Conservation (phyloP, 2,888 invertebrate species). For the Microdon myrmicae region DNA sequence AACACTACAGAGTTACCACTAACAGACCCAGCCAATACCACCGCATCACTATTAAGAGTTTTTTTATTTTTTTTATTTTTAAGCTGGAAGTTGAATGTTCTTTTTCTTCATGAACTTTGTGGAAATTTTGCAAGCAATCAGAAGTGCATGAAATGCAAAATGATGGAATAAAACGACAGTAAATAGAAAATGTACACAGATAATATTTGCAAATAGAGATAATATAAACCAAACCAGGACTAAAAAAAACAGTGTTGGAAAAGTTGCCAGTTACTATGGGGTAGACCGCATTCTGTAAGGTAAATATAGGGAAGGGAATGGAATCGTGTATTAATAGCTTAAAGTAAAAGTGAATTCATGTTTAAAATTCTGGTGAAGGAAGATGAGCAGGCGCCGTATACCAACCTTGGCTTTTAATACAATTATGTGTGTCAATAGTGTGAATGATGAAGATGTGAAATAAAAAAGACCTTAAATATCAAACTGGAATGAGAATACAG, state of each 20-base stretch:
- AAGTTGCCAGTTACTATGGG: conserved; percentile 18
- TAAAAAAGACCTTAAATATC: conserved; percentile 3
- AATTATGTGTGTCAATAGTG: conserved; percentile 42
- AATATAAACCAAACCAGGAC: too few relatives aligned
- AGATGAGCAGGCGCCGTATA: conserved; percentile 16
- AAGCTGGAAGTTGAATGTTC: conserved; percentile 31
- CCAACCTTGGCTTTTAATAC: conserved; percentile 45
- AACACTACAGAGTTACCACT: too few relatives aligned
- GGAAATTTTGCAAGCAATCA: conserved; percentile 38
- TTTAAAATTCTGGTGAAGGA: conserved; percentile 6
- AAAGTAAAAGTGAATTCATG: conserved; percentile 54
- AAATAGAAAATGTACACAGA: conserved; percentile 6
- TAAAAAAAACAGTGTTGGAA: conserved; percentile 9
- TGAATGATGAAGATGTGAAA: conserved; percentile 17
- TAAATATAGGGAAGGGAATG: conserved; percentile 10
- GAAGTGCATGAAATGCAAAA: conserved; percentile 28
- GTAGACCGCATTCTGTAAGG: conserved; percentile 4
- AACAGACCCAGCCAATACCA: not conserved
- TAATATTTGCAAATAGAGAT: conserved; percentile 5
- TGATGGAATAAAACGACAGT: conserved; percentile 29
- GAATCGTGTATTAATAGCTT: conserved; percentile 31
- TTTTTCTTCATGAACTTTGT: conserved; percentile 3
- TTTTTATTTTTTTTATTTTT: too few relatives aligned
- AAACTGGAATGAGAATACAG: conserved; percentile 15
- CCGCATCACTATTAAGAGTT: too few relatives aligned